Conservation (phyloP, 2,797 vertebrate genomes). For the Falco biarmicus region DNA sequence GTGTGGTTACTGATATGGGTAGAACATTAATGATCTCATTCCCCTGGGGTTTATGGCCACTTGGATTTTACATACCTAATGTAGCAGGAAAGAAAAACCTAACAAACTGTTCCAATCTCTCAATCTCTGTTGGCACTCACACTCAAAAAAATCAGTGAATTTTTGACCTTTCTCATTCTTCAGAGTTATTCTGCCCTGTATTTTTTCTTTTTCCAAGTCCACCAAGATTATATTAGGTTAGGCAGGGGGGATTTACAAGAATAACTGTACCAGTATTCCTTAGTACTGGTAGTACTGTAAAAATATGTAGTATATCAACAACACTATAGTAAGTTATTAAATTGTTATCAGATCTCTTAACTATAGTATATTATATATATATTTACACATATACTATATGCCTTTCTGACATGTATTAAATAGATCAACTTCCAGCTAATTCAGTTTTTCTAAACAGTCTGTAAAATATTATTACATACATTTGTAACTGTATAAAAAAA, state of each 20-base stretch:
- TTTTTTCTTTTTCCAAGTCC: background rate
- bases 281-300: background rate
- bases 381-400: background rate
- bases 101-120: background rate
- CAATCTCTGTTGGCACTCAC: background rate
- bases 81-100: background rate
- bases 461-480: background rate
- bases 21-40: background rate
- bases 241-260: background rate
- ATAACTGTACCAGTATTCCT: background rate
- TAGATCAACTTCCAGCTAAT: background rate
- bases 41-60: background rate
- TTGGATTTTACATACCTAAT: background rate
- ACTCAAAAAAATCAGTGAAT: background rate
- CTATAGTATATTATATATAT: background rate
- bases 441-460: background rate
- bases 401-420: background rate
- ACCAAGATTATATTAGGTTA: background rate
- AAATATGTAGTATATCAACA: background rate
- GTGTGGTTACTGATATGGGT: background rate
- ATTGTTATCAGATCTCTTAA: background rate
- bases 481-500: background rate
- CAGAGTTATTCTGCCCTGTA: background rate
- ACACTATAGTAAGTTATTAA: background rate
- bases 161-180: background rate